Evolutionary conservation across 2,888 invertebrate genomes (phyloP).

Genomic region (Athalia cordata): DNA sequence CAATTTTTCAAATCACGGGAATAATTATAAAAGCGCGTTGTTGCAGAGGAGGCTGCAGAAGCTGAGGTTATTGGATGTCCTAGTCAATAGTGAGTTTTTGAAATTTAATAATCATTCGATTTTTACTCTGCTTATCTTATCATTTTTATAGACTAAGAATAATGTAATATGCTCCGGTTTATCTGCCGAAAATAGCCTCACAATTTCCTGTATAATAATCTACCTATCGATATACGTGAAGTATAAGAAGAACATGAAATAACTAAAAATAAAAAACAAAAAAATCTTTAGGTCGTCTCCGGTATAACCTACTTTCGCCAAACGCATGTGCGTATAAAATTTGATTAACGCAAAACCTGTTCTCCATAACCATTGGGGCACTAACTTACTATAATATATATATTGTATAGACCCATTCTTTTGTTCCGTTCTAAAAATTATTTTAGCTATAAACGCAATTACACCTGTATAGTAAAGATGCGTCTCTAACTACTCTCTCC

Average conservation of each 20-base stretch:
- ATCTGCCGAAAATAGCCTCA: neutral
- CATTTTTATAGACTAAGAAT: neutral
- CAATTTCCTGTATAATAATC: neutral
- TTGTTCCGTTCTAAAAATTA: slow-evolving; percentile 18
- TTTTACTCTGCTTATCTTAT: no score
- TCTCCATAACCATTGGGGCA: neutral
- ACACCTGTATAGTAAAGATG: no score
- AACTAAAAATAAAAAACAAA: neutral
- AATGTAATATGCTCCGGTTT: neutral
- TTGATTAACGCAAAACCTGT: slow-evolving; percentile 36
- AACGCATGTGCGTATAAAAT: slow-evolving; percentile 15
- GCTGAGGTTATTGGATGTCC: slow-evolving; percentile 19
- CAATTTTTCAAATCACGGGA: neutral
- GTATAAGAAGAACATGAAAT: no score
- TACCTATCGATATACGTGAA: no score
- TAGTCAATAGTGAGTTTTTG: slow-evolving; percentile 28
- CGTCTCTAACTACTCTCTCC: no score
- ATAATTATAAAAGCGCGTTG: neutral
- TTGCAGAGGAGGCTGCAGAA: slow-evolving; percentile 19
- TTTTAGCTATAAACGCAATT: neutral
- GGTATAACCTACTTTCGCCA: slow-evolving; percentile 42
- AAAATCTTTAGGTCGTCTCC: neutral
- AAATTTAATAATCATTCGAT: no score
- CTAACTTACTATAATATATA: no score
- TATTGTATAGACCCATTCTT: neutral